Evolutionary conservation across 2,113 vertebrate species (phyloP).

Genomic region (chimpanzee (Pan troglodytes)): NHGRI_mPanTro3-v2.1_pri NC_072421.2:20511001-20511500

Average conservation of each 20-base stretch:
- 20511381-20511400: constrained; percentile 21
- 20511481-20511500: neutral
- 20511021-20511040: constrained; percentile 23
- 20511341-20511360: neutral
- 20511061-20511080: constrained; percentile 1
- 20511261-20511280: neutral
- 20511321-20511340: neutral
- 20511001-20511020: neutral
- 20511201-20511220: neutral
- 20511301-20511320: neutral
- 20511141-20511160: neutral
- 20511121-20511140: neutral
- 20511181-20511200: neutral
- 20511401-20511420: neutral
- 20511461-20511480: neutral
- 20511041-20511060: neutral
- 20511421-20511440: neutral
- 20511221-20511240: neutral
- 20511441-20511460: neutral
- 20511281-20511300: neutral
- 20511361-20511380: constrained; percentile 12
- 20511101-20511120: neutral
- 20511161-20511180: neutral
- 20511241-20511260: neutral
- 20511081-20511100: neutral